Evolutionary conservation across 2,888 invertebrate species (phyloP), one percentile per base, ranked within the genome.

Genomic region (Mechanitis mazaeus): DNA sequence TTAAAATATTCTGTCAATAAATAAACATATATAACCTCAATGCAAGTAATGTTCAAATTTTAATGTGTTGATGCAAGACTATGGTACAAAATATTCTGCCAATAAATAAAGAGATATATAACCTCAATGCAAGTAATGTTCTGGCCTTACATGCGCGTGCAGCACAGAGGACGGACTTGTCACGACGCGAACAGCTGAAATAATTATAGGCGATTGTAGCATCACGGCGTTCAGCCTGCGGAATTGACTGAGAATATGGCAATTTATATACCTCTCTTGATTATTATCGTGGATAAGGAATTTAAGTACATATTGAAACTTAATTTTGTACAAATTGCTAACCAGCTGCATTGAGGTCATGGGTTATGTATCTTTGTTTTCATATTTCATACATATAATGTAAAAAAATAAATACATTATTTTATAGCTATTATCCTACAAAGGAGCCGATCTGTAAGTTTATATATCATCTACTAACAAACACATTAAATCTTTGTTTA

Each of bases 91-190:
- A 9, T 42, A 42, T 42, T 7, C 2, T 42, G 42, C 7, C 42
- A 42, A 42, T 42, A 42, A 42, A 42, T 42, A 42, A 42, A 42
- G 9, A 35, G 42, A 42, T 42, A 42, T 42, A 42, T 9, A 42
- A 42, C 42, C 42, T 42, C 42, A 42, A 42, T 9, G 31, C 45
- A 45, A 31, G 33, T 9, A 58, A 58, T 42, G 58, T 58, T 20
- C 20, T 33, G 61, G 42, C 59, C 59, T 64, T 58, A 60, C 60
- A 50, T 59, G 56, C 57, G 65, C 60, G 56, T 60, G 60, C 58
- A 20, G 38, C 45, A 53, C 55, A 59, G 76, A 79, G 82, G 81
- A 79, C 79, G 80, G 68, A 56, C 76, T 63, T 72, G 80, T 80
- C 84, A 84, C 83, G 84, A 82, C 55, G 55, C 54, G 57, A 28